Evolutionary conservation across 2,888 invertebrate genomes (phyloP), one percentile per base, ranked within the genome.

Genomic region (Sinohyriopsis cumingii): DNA sequence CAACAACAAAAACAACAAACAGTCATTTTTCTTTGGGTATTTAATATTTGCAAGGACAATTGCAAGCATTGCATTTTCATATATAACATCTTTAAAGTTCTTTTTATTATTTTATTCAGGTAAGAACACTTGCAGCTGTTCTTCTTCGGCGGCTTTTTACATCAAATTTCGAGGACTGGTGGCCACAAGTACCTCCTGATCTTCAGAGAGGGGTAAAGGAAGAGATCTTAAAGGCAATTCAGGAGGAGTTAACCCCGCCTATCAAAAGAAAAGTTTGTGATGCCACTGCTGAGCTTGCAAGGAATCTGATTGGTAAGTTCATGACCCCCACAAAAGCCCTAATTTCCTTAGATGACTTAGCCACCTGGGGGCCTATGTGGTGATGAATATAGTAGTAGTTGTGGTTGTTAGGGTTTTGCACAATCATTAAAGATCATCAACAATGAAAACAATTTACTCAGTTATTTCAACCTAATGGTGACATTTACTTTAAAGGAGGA

Each of bases 121-220:
- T 94, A 66, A 93, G 98, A 55, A 95, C 95, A 82, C 95, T 98
- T 92, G 95, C 97, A n/a, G 96, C 98, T 6, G 97, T 99, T 55
- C 92, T 99, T 76, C 92, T 99, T 81, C 94, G 99, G 61, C 93
- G 99, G 72, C 91, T 99, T 22, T 88, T 92, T 88, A 94, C 96
- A 64, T 94, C 94, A 57, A 96, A 97, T 84, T 99, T 98, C 91
- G 93, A 94, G 88, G 96, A 97, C 73, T 95, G 97, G 91, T 97
- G 95, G 91, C 94, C 96, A n/a, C 95, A 95, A 92, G 91, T 96
- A 76, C 93, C 95, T 3, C 93, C 93, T 76, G 96, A 97, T 86
- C 94, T 94, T 82, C 96, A 97, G 90, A 92, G 92, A 59, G 95
- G 95, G 88, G 92, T 99, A 71, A 94, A 97, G 86, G 94, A 95